Percentiles rank a stretch among this genome's conserved stretches.
Conservation (phyloP, 1,140 invertebrate species). For the Drosophila funebris region DNA sequence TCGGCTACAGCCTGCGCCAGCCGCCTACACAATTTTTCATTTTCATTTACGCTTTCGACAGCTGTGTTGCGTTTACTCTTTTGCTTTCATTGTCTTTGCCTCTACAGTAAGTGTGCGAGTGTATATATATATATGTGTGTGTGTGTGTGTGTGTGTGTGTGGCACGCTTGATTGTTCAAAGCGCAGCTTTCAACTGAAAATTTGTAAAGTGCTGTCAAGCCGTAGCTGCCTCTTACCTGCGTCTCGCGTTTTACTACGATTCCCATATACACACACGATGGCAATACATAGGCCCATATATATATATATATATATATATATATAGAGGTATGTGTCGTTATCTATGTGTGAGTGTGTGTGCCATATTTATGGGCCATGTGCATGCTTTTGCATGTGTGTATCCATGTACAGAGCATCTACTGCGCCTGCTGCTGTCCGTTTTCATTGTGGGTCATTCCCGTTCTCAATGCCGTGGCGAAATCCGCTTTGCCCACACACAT, state of each 20-base stretch:
- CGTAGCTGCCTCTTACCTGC: slow-evolving; percentile 47
- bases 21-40: slow-evolving; percentile 52
- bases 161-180: slow-evolving; percentile 76
- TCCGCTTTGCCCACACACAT: slow-evolving; percentile 61
- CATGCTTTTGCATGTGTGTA: slow-evolving; percentile 32
- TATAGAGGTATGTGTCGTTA: slow-evolving; percentile 2
- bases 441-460: slow-evolving; percentile 79
- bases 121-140: not conserved
- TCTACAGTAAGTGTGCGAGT: not conserved
- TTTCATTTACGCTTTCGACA: slow-evolving; percentile 70
- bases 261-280: slow-evolving; percentile 17
- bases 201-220: slow-evolving; percentile 68
- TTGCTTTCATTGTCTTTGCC: slow-evolving; percentile 69
- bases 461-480: slow-evolving; percentile 55
- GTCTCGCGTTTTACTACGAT: slow-evolving; percentile 68
- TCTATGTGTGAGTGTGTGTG: slow-evolving; percentile 18
- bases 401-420: slow-evolving; percentile 40
- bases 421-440: slow-evolving; percentile 56
- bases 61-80: slow-evolving; percentile 47
- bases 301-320: slow-evolving; percentile 13
- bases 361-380: slow-evolving; percentile 50
- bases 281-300: slow-evolving; percentile 53
- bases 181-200: slow-evolving; percentile 76
- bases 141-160: slow-evolving; percentile 11
- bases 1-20: not conserved